Evolutionary conservation across 2,113 vertebrate genomes (phyloP).

Genomic region (Toxotes chatareus): DNA sequence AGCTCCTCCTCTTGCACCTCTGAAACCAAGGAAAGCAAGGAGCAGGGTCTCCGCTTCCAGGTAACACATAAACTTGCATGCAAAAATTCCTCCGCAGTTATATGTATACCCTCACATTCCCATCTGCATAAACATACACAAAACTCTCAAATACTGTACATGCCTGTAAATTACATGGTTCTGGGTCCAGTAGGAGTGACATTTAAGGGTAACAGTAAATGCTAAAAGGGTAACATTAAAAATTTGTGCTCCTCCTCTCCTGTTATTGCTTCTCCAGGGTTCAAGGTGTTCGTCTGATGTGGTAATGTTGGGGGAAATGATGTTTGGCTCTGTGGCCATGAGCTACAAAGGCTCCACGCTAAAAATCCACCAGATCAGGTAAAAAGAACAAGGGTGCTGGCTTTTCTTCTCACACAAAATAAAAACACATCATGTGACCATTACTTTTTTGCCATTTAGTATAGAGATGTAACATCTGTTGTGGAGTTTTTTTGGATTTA

Average conservation of each 20-base stretch:
- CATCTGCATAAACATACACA: neutral
- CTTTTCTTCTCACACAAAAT: neutral
- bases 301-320: conserved; percentile 99
- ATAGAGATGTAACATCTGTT: neutral
- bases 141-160: neutral
- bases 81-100: too few species aligned
- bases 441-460: neutral
- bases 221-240: neutral
- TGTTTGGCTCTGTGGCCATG: conserved; percentile 99
- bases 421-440: neutral
- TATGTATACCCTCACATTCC: neutral
- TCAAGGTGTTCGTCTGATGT: conserved; percentile 94
- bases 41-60: conserved; percentile 93
- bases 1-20: conserved; percentile 93
- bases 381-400: conserved; percentile 40
- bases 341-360: conserved; percentile 98
- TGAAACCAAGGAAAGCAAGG: conserved; percentile 87
- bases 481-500: neutral
- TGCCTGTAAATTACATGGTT: neutral
- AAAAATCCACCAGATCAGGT: conserved; percentile 99
- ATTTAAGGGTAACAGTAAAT: neutral
- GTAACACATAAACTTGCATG: conserved; percentile 69
- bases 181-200: neutral
- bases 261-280: conserved; percentile 77
- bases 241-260: neutral